Base-by-base conservation (phyloP, 2,888 invertebrate genomes). In the Drepanosiphum platanoidis region DNA sequence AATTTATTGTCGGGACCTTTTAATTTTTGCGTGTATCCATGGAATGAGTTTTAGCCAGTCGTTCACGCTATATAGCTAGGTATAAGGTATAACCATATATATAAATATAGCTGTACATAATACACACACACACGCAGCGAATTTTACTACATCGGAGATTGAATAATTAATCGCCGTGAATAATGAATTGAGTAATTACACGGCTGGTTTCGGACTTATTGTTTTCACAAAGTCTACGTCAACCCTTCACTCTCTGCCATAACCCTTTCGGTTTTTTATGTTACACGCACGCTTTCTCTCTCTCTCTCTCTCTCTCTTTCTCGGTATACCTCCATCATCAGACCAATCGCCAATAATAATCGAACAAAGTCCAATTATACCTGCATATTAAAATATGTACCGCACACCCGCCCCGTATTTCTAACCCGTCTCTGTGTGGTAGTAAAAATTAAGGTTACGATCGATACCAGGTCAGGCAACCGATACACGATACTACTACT, bases 131-230 rank as follows among this genome's bases (percentile, higher is more conserved):
- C 64, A 27, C 27, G 27, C 64, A 64, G 9, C 2, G 27, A 18
- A 52, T 22, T 52, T 52, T 22, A 52, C 52, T 61, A 68, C 32
- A 39, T 30, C 61, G 71, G 64, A 74, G 61, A 74, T 75, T 84
- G 83, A 84, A 84, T 84, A 84, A 84, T 84, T 84, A 75, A 84
- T 75, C 66, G 75, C 52, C 64, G 75, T 84, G 83, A 84, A 84
- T 84, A 84, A 84, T 84, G 75, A 84, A 84, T 84, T 75, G 52
- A 84, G 83, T 84, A 84, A 84, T 84, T 84, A 84, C 74, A 83
- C 74, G 42, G 61, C 64, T 42, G 74, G 74, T 83, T 66, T 68
- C 9, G 66, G 36, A 75, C 83, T 66, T 84, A 68, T 75, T 84
- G 75, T 84, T 84, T 75, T 75, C 75, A 66, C 42, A 74, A 74